A percentile compares a stretch with the other conserved stretches of the same genome.
These are phyloP conservation scores for Akabosia matsudoensis DNA, from an alignment of 1,140 invertebrate species.

Conservation along the genomic window DNA sequence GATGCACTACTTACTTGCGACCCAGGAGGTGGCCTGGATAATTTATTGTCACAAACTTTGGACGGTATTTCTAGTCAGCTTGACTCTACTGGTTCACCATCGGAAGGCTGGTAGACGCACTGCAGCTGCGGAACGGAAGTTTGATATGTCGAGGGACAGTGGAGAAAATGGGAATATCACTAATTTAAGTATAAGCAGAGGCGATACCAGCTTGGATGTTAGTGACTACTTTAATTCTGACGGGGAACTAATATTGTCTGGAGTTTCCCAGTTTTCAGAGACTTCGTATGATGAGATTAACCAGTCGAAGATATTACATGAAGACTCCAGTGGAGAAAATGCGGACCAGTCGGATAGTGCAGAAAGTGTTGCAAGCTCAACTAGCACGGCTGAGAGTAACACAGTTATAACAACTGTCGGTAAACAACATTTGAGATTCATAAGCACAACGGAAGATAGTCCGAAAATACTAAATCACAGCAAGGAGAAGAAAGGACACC, in stretches of 20 bases:
- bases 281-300: constrained; percentile 10
- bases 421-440: too few relatives aligned
- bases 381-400: neutral
- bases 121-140: neutral
- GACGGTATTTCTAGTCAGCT: constrained; percentile 14
- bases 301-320: neutral
- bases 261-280: constrained; percentile 25
- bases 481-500: neutral
- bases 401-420: too few relatives aligned
- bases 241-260: constrained; percentile 29
- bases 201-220: neutral
- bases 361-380: neutral
- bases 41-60: constrained; percentile 9
- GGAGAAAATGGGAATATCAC: neutral
- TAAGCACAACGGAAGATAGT: too few relatives aligned
- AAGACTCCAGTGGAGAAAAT: neutral
- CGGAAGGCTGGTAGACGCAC: neutral
- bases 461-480: too few relatives aligned
- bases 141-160: neutral
- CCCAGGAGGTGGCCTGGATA: neutral
- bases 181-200: neutral
- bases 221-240: constrained; percentile 34
- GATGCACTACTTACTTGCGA: constrained; percentile 31
- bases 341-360: neutral
- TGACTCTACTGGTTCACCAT: constrained; percentile 7